Base-by-base conservation (phyloP, 2,113 vertebrate genomes). In the Grammomys surdaster region DNA sequence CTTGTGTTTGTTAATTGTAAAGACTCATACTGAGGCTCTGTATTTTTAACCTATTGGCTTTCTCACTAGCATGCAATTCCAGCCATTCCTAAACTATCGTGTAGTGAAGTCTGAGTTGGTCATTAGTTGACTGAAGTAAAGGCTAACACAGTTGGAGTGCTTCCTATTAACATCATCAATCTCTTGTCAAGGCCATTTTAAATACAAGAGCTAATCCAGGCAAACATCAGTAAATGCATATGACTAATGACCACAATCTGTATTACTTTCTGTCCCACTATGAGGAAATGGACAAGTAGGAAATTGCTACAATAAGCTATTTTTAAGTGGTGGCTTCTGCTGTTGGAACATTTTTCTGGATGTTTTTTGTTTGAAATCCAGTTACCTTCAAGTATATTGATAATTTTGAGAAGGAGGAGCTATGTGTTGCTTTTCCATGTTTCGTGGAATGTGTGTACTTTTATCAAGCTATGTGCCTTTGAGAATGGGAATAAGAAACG, bases 71-170 rank as follows among this genome's bases (percentile, higher is more conserved):
- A 5, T 33, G 28, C 31, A 69, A 33, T 13, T 69, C 31, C 26
- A 43, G 8, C 46, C 31, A 9, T 88, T 12, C 56, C 85, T 72
- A 91, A 26, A 77, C 9, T 26, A 16, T 5, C 28, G 5, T 58
- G 7, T 65, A 46, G 2, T 54, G 3, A 82, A 91, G 0, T 91
- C 36, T 63, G 58, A 78, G 3, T 88, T 84, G 40, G 12, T 89
- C 11, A 76, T 93, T 51, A 95, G 76, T 56, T 12, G 48, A 48
- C 73, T 77, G 26, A 97, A 72, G 19, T 58, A 26, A 95, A 91
- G 58, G 26, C 54, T 91, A 54, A 80, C 14, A 69, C 81, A 92
- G 86, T 67, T 65, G 10, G 10, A 36, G 92, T 91, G 60, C 51
- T 90, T 96, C 67, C 65, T 67, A 31, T 87, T 77, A 48, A 69